Conservation (phyloP, 2,797 vertebrate genomes). For the Myotis findleyi region DNA sequence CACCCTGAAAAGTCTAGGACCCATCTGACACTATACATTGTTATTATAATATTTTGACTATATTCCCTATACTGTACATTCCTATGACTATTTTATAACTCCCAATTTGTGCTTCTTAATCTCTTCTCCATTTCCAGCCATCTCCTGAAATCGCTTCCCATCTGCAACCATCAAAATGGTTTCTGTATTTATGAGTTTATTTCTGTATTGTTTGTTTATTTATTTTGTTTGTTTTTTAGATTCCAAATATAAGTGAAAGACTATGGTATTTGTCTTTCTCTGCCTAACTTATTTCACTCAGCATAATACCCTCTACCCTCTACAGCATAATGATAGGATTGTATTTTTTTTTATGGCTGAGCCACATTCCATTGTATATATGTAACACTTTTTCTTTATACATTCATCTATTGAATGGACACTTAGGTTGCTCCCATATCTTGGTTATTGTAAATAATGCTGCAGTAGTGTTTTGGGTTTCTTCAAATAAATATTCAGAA, state of each 20-base stretch:
- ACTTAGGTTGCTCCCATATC: background rate
- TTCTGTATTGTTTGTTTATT: background rate
- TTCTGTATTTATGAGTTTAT: background rate
- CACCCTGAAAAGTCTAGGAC: background rate
- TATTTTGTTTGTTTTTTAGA: background rate
- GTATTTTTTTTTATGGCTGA: background rate
- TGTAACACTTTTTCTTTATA: background rate
- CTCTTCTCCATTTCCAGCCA: background rate
- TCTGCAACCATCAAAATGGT: background rate
- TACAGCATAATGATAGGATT: background rate
- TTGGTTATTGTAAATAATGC: background rate
- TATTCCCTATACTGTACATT: background rate
- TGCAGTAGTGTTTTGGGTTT: background rate
- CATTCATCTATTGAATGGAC: background rate
- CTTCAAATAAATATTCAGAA: background rate
- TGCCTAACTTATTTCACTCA: background rate
- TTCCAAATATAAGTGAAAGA: background rate
- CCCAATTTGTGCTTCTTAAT: background rate
- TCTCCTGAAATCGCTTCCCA: background rate
- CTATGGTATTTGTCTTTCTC: background rate
- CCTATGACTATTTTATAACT: background rate
- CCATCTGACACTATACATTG: background rate
- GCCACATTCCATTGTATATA: background rate
- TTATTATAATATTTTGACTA: background rate
- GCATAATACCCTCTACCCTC: background rate